Evolutionary conservation across 2,888 invertebrate genomes (phyloP), one percentile per base, ranked within the genome.

Genomic region (Nemapogon koenigi): DNA sequence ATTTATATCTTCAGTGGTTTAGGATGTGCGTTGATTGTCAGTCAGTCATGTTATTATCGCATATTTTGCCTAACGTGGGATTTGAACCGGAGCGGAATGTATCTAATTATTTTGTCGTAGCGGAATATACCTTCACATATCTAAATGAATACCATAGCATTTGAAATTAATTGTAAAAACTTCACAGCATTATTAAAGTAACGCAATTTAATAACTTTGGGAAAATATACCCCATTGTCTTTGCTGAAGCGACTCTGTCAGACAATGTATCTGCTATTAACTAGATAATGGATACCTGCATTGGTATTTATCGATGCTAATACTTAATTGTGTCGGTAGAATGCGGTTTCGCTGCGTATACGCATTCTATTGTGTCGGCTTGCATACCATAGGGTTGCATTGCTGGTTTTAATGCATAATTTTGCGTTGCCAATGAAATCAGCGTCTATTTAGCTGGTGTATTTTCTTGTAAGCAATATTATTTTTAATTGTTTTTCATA

Each of bases 321-420:
- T 63, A 63, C 63, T 65, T 69, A 73, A 70, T 75, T 70, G 68
- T 70, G 68, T 65, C 67, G 63, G 56, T 57, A 62, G 57, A 62
- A 64, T 64, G 63, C 64, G 63, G 69, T 69, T 71, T 66, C 67
- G 65, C 65, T 64, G 57, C 54, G 54, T 51, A 49, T 50, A 58
- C 62, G 60, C 62, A 65, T 68, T 67, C 66, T 71, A 35, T 17
- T 17, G 17, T 70, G 38, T 64, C 56, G 54, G 46, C 47, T 55
- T 48, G 57, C 66, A 69, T 67, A 57, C 64, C 62, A 54, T 51
- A 53, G 32, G 56, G 51, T 56, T 61, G 58, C 57, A 57, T 57
- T 59, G 59, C 55, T 3, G 52, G 55, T 57, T 22, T 36, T 62
- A 62, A 65, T 62, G 58, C 61, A 66, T 70, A 67, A 69, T 70